phyloP scores from a whole-genome alignment of 2,888 invertebrate species.

The Rhingia rostrata region DNA sequence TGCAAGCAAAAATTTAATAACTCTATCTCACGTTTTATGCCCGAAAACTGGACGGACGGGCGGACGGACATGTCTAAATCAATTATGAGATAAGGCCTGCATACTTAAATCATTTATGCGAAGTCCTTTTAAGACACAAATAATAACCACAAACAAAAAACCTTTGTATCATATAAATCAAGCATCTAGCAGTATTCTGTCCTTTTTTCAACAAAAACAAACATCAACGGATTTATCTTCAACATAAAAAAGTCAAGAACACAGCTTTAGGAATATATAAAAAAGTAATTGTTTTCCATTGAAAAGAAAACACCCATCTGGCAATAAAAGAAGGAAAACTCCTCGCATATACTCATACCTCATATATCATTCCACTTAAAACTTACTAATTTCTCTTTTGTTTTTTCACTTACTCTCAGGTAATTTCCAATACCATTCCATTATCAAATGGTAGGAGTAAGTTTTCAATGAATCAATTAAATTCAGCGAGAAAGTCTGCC shows the following conservation, averaged over 20 bases:
- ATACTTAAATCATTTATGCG: too few species aligned
- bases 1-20: too few species aligned
- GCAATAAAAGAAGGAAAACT: background rate
- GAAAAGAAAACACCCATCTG: slow-evolving; percentile 2
- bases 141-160: too few species aligned
- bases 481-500: slow-evolving; percentile 19
- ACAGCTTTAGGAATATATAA: too few species aligned
- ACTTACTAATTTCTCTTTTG: slow-evolving; percentile 26
- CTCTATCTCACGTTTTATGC: too few species aligned
- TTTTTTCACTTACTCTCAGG: slow-evolving; percentile 32
- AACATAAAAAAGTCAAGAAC: background rate
- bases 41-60: too few species aligned
- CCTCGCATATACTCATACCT: background rate
- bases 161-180: too few species aligned
- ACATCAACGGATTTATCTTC: slow-evolving; percentile 9
- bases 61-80: too few species aligned
- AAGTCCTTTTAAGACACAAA: too few species aligned
- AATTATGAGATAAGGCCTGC: too few species aligned
- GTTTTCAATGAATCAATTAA: slow-evolving; percentile 63
- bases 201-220: background rate
- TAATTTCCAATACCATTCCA: slow-evolving; percentile 45
- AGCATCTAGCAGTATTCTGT: too few species aligned
- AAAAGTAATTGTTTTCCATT: slow-evolving; percentile 9
- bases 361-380: background rate
- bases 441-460: slow-evolving; percentile 14